Conservation (phyloP, 1,140 invertebrate species). For the Scaptomyza graminum region DNA sequence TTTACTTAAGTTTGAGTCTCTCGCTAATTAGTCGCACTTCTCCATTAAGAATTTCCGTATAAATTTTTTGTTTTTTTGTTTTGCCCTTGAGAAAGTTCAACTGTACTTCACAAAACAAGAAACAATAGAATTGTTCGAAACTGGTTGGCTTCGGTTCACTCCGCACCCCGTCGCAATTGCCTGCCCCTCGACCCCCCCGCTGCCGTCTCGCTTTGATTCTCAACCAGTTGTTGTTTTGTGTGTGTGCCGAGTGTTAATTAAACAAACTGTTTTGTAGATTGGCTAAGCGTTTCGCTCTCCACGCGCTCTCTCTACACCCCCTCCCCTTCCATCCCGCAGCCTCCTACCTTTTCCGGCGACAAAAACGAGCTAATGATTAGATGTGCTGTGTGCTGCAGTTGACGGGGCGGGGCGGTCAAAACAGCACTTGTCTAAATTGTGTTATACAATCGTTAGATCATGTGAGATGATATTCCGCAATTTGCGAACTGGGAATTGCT, state of each 20-base stretch:
- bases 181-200: too few relatives aligned
- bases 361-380: slow-evolving; percentile 2
- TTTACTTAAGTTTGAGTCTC: too few relatives aligned
- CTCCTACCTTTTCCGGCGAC: not conserved
- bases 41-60: too few relatives aligned
- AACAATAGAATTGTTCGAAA: slow-evolving; percentile 26
- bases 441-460: slow-evolving; percentile 10
- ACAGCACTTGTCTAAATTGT: not conserved
- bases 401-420: too few relatives aligned
- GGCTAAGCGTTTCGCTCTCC: slow-evolving; percentile 37
- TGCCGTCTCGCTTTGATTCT: not conserved
- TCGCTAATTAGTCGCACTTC: too few relatives aligned
- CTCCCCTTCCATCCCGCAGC: not conserved
- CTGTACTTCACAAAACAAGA: too few relatives aligned
- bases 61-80: too few relatives aligned
- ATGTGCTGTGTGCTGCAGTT: not conserved
- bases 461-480: not conserved
- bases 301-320: too few relatives aligned
- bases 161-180: not conserved
- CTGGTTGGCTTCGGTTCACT: slow-evolving; percentile 14
- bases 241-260: slow-evolving; percentile 59
- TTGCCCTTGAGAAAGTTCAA: too few relatives aligned
- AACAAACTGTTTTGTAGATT: slow-evolving; percentile 61
- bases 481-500: not conserved
- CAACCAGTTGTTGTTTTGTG: too few relatives aligned